phyloP scores from a whole-genome alignment of 2,113 vertebrate genomes.

The Pygoscelis antarcticus region DNA sequence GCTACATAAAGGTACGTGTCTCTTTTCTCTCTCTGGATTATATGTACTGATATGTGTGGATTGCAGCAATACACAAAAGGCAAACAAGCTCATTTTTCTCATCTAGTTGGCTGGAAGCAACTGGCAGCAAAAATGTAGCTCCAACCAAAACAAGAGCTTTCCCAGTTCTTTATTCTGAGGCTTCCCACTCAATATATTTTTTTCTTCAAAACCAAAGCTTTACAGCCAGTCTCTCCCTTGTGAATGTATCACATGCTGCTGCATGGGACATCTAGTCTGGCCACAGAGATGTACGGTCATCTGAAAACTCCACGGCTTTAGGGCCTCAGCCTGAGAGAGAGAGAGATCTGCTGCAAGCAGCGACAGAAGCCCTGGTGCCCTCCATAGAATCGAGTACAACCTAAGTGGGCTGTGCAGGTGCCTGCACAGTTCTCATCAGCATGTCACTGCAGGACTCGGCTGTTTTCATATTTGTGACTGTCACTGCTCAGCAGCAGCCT shows the following conservation, averaged over 20 bases:
- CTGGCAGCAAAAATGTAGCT: neutral
- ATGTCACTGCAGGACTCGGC: neutral
- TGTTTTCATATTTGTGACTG: neutral
- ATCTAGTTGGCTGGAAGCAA: neutral
- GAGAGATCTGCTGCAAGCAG: neutral
- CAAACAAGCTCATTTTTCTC: neutral
- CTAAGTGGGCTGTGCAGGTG: neutral
- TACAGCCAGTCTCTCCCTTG: neutral
- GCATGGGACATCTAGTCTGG: neutral
- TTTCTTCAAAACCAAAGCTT: neutral
- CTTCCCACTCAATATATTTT: neutral
- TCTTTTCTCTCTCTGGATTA: neutral
- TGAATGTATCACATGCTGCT: neutral
- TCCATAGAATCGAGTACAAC: neutral
- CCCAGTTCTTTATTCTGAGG: neutral
- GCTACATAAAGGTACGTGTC: neutral
- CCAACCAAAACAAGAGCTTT: neutral
- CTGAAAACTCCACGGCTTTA: neutral
- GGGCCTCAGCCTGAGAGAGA: neutral
- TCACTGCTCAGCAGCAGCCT: neutral
- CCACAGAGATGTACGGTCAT: rapidly evolving
- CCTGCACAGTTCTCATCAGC: neutral
- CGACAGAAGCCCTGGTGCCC: neutral
- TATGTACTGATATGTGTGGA: neutral
- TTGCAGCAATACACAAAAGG: neutral